Base-by-base conservation (phyloP, 2,888 invertebrate genomes). In the Arctia plantaginis region DNA sequence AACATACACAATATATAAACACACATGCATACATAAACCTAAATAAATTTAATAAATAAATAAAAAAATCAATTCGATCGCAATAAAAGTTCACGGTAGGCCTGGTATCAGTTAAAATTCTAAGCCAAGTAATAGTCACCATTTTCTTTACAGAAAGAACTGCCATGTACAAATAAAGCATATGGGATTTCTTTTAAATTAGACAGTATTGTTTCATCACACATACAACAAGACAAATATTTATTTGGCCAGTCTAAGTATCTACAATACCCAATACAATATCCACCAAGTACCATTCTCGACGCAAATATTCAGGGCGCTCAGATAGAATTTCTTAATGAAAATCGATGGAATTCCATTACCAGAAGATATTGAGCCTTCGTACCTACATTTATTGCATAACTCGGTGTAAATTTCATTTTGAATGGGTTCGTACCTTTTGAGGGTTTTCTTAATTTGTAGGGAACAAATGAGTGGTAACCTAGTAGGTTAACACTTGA, bases 311-410 rank as follows among this genome's bases (percentile, higher is more conserved):
- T 15, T 20, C 3, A n/a, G 55, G 39, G 18, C n/a, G 69, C 67
- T 30, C 35, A 71, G 73, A 73, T 75, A 85, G 88, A 82, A 88
- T 89, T 72, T 75, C 71, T 71, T 87, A 81, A 88, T 88, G 85
- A 84, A 85, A 87, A 85, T 85, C 77, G 80, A 81, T 81, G 33
- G 74, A 51, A 88, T 89, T 78, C 86, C 84, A 70, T 76, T 76
- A 66, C 23, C 68, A 64, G 18, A 59, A 30, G 62, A 30, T 62
- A 80, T 78, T 65, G 76, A 65, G 51, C 13, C 39, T 44, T 39
- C 68, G 35, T 35, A n/a, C 13, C 47, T 23, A 66, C 70, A 72
- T 72, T 74, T 76, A 75, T 15, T 41, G 71, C 64, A 47, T 67
- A 73, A 30, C 51, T 73, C 73, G 74, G 69, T 33, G 27, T 27